These are phyloP conservation scores for Oscheius sp. DNA, from an alignment of 2,888 invertebrate species.

Conservation along the genomic window DNA sequence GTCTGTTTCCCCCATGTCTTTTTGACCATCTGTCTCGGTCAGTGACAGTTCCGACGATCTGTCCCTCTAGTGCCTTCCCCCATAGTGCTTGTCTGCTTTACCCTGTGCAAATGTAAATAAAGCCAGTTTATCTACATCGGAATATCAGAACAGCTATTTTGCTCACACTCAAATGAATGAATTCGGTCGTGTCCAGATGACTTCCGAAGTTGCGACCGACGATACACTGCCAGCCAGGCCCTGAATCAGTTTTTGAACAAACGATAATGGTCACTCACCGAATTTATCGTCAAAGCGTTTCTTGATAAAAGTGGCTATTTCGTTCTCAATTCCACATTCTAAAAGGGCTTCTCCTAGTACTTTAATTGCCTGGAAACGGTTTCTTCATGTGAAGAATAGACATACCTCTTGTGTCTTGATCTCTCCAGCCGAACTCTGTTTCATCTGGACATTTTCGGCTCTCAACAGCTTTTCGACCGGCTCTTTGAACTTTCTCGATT, in stretches of 20 bases:
- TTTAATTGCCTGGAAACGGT: slow-evolving; percentile 38
- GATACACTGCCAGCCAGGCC: slow-evolving; percentile 54
- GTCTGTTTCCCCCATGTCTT: not conserved
- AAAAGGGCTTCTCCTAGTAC: slow-evolving; percentile 47
- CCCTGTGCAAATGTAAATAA: slow-evolving; percentile 33
- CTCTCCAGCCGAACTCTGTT: slow-evolving; percentile 41
- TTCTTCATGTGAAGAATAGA: not conserved
- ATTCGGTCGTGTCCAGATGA: slow-evolving; percentile 51
- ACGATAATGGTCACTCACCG: slow-evolving; percentile 35
- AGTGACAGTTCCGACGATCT: slow-evolving; percentile 29
- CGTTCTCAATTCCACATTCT: slow-evolving; percentile 56
- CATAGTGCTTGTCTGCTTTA: slow-evolving; percentile 26
- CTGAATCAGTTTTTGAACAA: slow-evolving; percentile 11
- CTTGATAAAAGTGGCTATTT: slow-evolving; percentile 56
- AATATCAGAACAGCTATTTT: slow-evolving; percentile 57
- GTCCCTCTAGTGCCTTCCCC: not conserved
- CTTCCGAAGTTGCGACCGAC: slow-evolving; percentile 57
- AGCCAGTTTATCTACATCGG: slow-evolving; percentile 39
- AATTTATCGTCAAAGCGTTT: slow-evolving; percentile 47
- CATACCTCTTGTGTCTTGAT: slow-evolving; percentile 42
- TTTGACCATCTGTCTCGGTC: not conserved
- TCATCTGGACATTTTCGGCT: slow-evolving; percentile 45
- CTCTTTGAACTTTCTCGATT: slow-evolving; percentile 54
- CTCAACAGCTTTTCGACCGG: slow-evolving; percentile 52
- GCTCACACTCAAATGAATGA: slow-evolving; percentile 50